These are phyloP conservation scores for sheep (Ovis aries) DNA, from an alignment of 2,113 vertebrate species.

Conservation along the genomic window ARS-UI_Ramb_v3.0 NC_056057.1:113870501-113871000, in stretches of 20 bases:
- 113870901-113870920: neutral
- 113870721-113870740: neutral
- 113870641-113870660: neutral
- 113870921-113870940: neutral
- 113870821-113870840: neutral
- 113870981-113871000: neutral
- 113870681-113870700: neutral
- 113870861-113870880: neutral
- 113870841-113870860: neutral
- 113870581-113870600: neutral
- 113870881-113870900: neutral
- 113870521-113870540: neutral
- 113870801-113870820: neutral
- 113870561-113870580: neutral
- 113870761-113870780: fast-evolving
- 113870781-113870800: neutral
- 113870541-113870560: neutral
- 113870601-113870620: neutral
- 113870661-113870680: neutral
- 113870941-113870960: neutral
- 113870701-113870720: neutral
- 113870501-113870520: neutral
- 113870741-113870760: neutral
- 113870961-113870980: neutral
- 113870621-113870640: neutral